Evolutionary conservation across 2,113 vertebrate species (phyloP).

Genomic region (Xenopus tropicalis): DNA sequence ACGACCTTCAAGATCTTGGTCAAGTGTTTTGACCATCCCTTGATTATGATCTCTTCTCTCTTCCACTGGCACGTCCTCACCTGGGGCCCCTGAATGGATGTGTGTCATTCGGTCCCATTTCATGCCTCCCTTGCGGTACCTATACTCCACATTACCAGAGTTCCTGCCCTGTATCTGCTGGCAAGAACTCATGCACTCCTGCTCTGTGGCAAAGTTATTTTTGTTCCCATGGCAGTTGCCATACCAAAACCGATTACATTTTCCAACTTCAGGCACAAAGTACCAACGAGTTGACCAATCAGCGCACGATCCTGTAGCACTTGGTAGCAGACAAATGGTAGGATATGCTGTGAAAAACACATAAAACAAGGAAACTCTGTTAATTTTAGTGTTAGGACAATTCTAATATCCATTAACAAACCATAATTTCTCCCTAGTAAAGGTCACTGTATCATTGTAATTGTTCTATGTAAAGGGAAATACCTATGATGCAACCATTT

Average conservation of each 20-base stretch:
- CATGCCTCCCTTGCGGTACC: conserved; percentile 5
- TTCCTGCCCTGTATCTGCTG: background rate
- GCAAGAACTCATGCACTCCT: conserved; percentile 78
- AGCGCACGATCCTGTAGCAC: conserved; percentile 74
- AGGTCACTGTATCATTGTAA: too few relatives aligned
- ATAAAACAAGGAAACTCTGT: background rate
- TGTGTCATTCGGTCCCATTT: conserved; percentile 39
- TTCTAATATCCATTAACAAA: too few relatives aligned
- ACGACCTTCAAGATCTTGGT: conserved; percentile 34
- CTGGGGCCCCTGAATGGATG: background rate
- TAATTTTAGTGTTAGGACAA: too few relatives aligned
- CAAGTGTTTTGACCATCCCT: conserved; percentile 37
- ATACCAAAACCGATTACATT: conserved; percentile 91
- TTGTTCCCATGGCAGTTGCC: conserved; percentile 87
- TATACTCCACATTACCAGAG: conserved; percentile 35
- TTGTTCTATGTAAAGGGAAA: too few relatives aligned
- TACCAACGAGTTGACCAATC: conserved; percentile 83
- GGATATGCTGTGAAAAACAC: conserved; percentile 65
- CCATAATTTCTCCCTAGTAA: too few relatives aligned
- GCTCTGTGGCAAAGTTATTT: conserved; percentile 82
- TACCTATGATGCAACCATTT: too few relatives aligned
- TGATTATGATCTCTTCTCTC: conserved; percentile 4
- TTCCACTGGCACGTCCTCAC: background rate
- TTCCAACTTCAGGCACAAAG: conserved; percentile 71
- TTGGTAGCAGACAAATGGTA: conserved; percentile 79